Base-by-base conservation (phyloP, 2,888 invertebrate genomes). In the Nomada fucata region DNA sequence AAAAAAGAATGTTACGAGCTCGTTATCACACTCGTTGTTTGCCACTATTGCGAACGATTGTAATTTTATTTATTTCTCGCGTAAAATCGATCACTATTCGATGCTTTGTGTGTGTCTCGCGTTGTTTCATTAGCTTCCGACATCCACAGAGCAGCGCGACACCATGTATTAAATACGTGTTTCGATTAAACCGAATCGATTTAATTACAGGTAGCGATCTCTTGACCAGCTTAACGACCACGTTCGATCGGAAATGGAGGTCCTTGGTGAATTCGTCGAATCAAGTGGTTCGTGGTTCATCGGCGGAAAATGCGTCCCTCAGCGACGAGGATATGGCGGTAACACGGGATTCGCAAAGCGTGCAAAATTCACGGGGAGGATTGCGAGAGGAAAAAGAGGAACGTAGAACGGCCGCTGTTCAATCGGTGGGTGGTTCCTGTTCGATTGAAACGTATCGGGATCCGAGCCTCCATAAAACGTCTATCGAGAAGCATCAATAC, bases 161-260 rank as follows among this genome's bases (percentile, higher is more conserved):
- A 13, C 9, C 9, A 11, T 2, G 13, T 47, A 2, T 2, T 11
- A 26, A 57, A 10, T 23, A 11, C 10, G 23, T 15, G 5, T 18
- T 13, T 23, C 29, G 23, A 59, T 42, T 80, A 29, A 78, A 50
- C 44, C 26, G n/a, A 29, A 13, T 7, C 57, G 47, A 29, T 57
- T 63, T 20, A 11, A 47, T 95, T 95, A 75, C 94, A 97, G 98
- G 97, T 94, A 96, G 97, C 92, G 97, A 97, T 94, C 96, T 98
- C 90, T 95, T 98, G 94, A 96, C 97, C 92, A 96, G 96, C 90
- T 96, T 98, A 92, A 98, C 97, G 89, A 97, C 96, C 92, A 96
- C 97, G 80, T 96, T 97, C 94, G 97, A 98, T 93, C 96, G 97
- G 92, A 97, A 97, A 94, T 95, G 97, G 94, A 96, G 96, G 90